Percentiles rank a stretch among this genome's conserved stretches.
Evolutionary conservation across 2,888 invertebrate species (phyloP).

Genomic region (Eupelmus urozonus): DNA sequence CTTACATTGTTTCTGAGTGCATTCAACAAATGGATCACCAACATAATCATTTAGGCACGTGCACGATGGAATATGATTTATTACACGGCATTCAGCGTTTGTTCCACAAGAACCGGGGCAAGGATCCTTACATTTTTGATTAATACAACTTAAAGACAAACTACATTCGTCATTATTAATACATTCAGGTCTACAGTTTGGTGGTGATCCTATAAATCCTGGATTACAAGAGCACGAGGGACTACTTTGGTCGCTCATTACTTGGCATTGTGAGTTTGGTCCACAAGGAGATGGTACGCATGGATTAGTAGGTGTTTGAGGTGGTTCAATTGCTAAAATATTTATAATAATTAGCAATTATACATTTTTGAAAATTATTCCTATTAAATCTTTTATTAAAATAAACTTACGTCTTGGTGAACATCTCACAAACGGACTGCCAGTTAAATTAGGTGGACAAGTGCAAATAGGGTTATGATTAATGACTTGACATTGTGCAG

Average conservation of each 20-base stretch:
- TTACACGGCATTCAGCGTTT: slow-evolving; percentile 79
- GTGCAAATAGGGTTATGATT: slow-evolving; percentile 81
- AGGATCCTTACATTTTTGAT: slow-evolving; percentile 77
- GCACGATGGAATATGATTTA: slow-evolving; percentile 82
- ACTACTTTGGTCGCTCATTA: slow-evolving; percentile 84
- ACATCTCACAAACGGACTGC: slow-evolving; percentile 79
- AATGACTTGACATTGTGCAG: slow-evolving; percentile 79
- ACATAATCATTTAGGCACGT: slow-evolving; percentile 80
- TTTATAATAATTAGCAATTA: background rate
- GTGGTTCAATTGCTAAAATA: slow-evolving; percentile 18
- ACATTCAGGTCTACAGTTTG: slow-evolving; percentile 79
- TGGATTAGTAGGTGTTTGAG: slow-evolving; percentile 80
- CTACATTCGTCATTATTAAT: slow-evolving; percentile 76
- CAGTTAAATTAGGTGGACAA: slow-evolving; percentile 80
- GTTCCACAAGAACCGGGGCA: slow-evolving; percentile 77
- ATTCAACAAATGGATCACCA: slow-evolving; percentile 81
- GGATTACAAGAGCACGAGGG: slow-evolving; percentile 87
- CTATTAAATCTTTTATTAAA: slow-evolving; percentile 74
- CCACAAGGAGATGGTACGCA: slow-evolving; percentile 82
- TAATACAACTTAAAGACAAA: slow-evolving; percentile 80
- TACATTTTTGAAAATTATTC: background rate
- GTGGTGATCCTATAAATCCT: slow-evolving; percentile 86
- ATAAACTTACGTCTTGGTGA: slow-evolving; percentile 75
- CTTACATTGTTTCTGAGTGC: slow-evolving; percentile 77
- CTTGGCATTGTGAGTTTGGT: slow-evolving; percentile 85